Evolutionary conservation across 2,113 vertebrate species (phyloP).

Genomic region (Syrmaticus mikado): DNA sequence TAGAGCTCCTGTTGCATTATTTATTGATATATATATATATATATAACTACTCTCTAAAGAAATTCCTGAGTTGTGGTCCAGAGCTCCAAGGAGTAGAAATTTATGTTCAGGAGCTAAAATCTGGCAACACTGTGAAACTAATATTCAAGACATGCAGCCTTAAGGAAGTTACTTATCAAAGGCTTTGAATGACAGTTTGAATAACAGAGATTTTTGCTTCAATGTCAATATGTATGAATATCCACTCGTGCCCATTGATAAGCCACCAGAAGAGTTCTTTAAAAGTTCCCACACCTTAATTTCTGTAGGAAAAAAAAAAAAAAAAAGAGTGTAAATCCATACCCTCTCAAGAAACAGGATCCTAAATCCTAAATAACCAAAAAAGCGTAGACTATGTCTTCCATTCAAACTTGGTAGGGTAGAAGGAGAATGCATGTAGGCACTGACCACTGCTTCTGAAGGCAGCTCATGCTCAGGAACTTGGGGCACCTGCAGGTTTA

Average conservation of each 20-base stretch:
- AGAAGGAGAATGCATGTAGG: background rate
- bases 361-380: background rate
- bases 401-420: background rate
- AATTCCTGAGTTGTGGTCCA: background rate
- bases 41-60: background rate
- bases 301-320: background rate
- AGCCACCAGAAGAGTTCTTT: background rate
- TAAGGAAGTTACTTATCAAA: fast-evolving
- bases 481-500: background rate
- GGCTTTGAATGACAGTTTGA: background rate
- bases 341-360: background rate
- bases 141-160: background rate
- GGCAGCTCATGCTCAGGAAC: background rate
- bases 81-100: fast-evolving
- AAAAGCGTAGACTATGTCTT: background rate
- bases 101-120: background rate
- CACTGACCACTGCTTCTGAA: background rate
- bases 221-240: background rate
- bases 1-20: background rate
- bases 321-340: background rate
- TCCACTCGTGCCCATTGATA: background rate
- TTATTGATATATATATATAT: background rate
- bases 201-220: background rate
- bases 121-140: background rate
- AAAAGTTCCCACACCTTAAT: background rate